A percentile compares a stretch with the other conserved stretches of the same genome.
Conservation (phyloP, 1,140 invertebrate genomes). For the Philotrypesis tridentata region DNA sequence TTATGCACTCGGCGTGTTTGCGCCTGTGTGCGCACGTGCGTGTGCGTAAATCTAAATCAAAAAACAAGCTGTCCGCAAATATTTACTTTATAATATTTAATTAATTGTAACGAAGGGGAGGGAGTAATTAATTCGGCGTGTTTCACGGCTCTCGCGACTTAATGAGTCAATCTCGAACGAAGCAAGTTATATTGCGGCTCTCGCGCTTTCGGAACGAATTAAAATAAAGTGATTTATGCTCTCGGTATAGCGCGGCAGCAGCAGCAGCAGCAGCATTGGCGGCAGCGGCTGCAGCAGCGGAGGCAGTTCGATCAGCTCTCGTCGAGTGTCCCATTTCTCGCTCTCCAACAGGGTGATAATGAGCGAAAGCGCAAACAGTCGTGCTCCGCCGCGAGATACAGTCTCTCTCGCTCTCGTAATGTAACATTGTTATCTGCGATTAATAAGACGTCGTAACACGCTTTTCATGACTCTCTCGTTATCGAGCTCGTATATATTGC, state of each 20-base stretch:
- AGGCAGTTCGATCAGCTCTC: neutral
- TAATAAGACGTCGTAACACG: constrained; percentile 27
- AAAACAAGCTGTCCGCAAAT: neutral
- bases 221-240: constrained; percentile 8
- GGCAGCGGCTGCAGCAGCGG: too few species aligned
- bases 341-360: constrained; percentile 27
- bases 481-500: neutral
- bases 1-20: too few species aligned
- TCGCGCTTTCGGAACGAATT: neutral
- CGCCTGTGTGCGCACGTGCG: too few species aligned
- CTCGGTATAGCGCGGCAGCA: neutral
- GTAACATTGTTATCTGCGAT: constrained; percentile 32
- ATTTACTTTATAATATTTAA: constrained; percentile 28
- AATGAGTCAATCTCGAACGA: constrained; percentile 13
- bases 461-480: constrained; percentile 12
- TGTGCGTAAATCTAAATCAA: neutral
- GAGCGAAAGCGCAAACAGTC: constrained; percentile 42
- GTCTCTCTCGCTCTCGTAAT: neutral
- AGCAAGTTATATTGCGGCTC: neutral
- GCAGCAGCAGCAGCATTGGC: neutral
- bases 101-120: neutral
- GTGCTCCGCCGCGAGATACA: neutral
- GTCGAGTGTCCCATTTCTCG: constrained; percentile 19
- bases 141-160: neutral
- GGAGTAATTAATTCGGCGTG: neutral